phyloP scores from a whole-genome alignment of 2,113 vertebrate genomes.

The Xyrauchen texanus region DNA sequence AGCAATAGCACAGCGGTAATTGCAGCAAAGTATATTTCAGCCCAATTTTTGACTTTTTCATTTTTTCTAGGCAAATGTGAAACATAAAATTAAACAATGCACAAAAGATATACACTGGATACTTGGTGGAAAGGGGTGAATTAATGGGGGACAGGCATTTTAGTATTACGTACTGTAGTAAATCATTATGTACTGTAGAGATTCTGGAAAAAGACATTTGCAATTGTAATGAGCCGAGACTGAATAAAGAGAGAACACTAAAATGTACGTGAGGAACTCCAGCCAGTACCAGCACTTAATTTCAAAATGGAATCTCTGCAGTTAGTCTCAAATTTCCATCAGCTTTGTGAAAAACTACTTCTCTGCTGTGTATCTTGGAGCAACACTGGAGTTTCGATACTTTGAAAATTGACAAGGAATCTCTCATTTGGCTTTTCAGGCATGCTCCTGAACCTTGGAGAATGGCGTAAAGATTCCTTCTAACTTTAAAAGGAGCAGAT shows the following conservation, averaged over 20 bases:
- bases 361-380: conserved; percentile 61
- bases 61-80: too few relatives aligned
- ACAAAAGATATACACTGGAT: neutral
- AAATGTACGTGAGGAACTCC: conserved; percentile 41
- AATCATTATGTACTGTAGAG: neutral
- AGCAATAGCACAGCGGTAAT: too few relatives aligned
- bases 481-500: neutral
- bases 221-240: too few relatives aligned
- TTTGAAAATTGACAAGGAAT: conserved; percentile 8
- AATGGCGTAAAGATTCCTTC: neutral
- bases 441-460: conserved; percentile 7
- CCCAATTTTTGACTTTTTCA: too few relatives aligned
- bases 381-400: conserved; percentile 55
- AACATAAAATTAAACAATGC: neutral
- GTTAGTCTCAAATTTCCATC: conserved; percentile 56
- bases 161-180: too few relatives aligned
- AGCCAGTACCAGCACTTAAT: conserved; percentile 62
- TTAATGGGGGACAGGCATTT: neutral
- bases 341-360: conserved; percentile 56
- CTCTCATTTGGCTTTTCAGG: neutral
- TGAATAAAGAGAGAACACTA: neutral
- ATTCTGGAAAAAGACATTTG: neutral
- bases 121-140: neutral
- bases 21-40: too few relatives aligned
- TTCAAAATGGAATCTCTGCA: conserved; percentile 50